Base-by-base conservation (phyloP, 2,888 invertebrate species). In the Lycaena phlaeas region DNA sequence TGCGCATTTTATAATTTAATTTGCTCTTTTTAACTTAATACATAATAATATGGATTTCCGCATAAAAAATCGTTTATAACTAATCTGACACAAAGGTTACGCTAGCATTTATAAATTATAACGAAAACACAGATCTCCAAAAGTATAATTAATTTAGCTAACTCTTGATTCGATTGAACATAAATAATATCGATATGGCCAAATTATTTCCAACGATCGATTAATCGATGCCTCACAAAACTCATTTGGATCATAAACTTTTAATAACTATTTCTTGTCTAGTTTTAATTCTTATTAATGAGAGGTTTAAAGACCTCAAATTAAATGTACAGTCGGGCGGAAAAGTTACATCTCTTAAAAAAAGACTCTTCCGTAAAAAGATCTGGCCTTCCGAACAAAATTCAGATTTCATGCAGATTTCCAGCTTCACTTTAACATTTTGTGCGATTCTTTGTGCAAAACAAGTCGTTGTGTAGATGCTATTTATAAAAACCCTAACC, bases 101-200 rank as follows among this genome's bases (percentile, higher is more conserved):
- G 2, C 28, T 29, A 29, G 28, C 14, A 29, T 29, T 14, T 14
- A 29, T 1, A 26, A 9, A 28, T 22, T n/a, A n/a, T 18, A 4
- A 18, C 27, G 4, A 27, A 27, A 12, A 12, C 11, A 11, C 11
- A 27, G 11, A 6, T 22, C 9, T 29, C 14, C 14, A 5, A 6
- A 29, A 7, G 14, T 29, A 14, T 29, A 29, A 29, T 29, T 29
- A 29, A 29, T 29, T 29, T 29, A 29, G 28, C 28, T 14, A 29
- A 29, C 14, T 27, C 28, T 29, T 29, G 28, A 29, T 29, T 29
- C 14, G 28, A 29, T 29, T 9, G 28, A 11, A 9, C 28, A 14
- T 29, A 29, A 29, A 29, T 29, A 14, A 29, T 14, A 22, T 22
- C 6, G 9, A 7, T 12, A 29, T 29, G 28, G 28, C 28, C 28